Conservation (phyloP, 37 sponge, comb jelly and placozoan species). For the Agelas oroides region DNA sequence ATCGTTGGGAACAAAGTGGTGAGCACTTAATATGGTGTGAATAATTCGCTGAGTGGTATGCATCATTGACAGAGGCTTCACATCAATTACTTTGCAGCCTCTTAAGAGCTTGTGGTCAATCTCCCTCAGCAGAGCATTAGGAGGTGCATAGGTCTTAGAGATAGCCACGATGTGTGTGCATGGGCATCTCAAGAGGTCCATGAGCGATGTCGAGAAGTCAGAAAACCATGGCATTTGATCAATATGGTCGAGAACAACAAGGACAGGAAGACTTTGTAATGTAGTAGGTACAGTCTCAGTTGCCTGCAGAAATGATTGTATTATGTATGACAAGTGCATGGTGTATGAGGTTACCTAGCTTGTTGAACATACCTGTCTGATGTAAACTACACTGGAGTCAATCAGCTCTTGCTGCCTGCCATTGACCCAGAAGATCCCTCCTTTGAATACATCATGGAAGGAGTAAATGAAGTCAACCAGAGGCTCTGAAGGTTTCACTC, state of each 20-base stretch:
- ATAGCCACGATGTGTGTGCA: slow-evolving; percentile 25
- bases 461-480: slow-evolving; percentile 43
- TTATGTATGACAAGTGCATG: too few species aligned
- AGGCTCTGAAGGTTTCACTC: slow-evolving; percentile 36
- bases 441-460: slow-evolving; percentile 33
- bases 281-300: too few species aligned
- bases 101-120: slow-evolving; percentile 24
- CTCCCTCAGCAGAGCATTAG: neutral
- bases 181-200: neutral
- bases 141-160: neutral
- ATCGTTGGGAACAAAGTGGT: slow-evolving; percentile 15
- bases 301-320: too few species aligned
- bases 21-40: slow-evolving; percentile 8
- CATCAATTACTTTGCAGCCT: slow-evolving; percentile 15
- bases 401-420: neutral
- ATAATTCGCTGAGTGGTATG: slow-evolving; percentile 55
- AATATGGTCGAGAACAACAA: slow-evolving; percentile 11
- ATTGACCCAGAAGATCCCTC: slow-evolving; percentile 60
- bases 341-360: too few species aligned
- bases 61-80: slow-evolving; percentile 50
- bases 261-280: neutral
- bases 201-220: neutral
- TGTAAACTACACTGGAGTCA: neutral
- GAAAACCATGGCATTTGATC: neutral
- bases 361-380: neutral